Percentiles rank a stretch among this genome's conserved stretches.
These are phyloP conservation scores for Osmerus eperlanus DNA, from an alignment of 2,113 vertebrate genomes.

Conservation along the genomic window DNA sequence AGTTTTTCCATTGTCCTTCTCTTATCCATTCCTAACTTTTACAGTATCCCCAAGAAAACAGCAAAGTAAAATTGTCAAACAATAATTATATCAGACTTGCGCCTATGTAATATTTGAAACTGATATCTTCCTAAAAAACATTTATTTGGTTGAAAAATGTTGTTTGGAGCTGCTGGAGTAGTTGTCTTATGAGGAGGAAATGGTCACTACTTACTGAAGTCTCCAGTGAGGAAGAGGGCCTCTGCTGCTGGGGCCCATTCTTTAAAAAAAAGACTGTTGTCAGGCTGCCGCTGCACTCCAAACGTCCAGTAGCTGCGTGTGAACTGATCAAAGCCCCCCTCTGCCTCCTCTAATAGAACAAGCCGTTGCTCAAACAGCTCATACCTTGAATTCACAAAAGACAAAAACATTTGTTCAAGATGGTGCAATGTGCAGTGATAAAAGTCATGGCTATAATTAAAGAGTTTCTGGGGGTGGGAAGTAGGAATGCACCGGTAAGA, in stretches of 20 bases:
- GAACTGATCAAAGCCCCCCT: conserved; percentile 90
- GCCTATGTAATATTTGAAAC: no score
- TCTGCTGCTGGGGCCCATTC: conserved; percentile 95
- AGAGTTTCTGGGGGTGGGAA: no score
- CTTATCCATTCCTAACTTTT: no score
- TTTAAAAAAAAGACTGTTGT: conserved; percentile 85
- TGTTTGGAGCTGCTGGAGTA: no score
- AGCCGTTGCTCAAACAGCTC: conserved; percentile 76
- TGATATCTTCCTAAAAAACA: no score
- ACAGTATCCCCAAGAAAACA: no score
- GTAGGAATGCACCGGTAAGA: no score
- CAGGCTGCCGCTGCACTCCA: conserved; percentile 74
- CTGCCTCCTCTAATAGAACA: conserved; percentile 77
- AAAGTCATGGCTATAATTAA: no score
- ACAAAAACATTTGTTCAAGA: neutral
- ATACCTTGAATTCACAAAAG: conserved; percentile 76
- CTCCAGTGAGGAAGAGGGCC: conserved; percentile 93
- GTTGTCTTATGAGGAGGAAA: neutral
- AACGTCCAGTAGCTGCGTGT: conserved; percentile 84
- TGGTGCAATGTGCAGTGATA: neutral
- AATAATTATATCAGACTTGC: no score
- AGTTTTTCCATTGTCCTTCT: no score
- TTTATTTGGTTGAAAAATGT: no score
- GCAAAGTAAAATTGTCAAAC: no score
- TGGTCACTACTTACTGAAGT: conserved; percentile 88